Conservation (phyloP, 2,113 vertebrate species). For the Noctilio leporinus region DNA sequence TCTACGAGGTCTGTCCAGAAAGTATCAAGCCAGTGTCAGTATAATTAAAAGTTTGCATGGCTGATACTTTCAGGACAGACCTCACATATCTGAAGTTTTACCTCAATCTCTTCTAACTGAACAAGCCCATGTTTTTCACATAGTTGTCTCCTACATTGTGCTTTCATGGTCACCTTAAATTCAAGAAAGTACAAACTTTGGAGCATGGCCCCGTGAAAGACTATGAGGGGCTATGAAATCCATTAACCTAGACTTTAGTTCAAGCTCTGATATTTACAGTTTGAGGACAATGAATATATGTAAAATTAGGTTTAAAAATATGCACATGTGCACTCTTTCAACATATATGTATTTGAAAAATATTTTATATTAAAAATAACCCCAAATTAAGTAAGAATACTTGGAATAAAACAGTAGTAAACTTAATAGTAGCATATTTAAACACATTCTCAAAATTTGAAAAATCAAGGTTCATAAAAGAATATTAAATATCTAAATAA, state of each 20-base stretch:
- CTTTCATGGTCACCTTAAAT: neutral
- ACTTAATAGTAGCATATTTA: neutral
- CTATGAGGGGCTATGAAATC: neutral
- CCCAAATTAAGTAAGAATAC: neutral
- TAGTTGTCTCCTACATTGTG: neutral
- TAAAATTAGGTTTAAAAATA: neutral
- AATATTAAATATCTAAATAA: slow-evolving; percentile 4
- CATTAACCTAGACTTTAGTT: neutral
- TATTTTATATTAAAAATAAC: neutral
- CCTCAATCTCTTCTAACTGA: neutral
- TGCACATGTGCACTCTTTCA: neutral
- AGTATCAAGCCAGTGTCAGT: no score
- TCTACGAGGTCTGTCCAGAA: no score
- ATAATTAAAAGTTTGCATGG: no score
- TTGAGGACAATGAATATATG: neutral
- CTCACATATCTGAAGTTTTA: neutral
- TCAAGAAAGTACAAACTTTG: neutral
- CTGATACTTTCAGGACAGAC: no score
- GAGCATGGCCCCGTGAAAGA: neutral
- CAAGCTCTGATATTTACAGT: neutral
- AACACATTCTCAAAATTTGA: slow-evolving; percentile 9
- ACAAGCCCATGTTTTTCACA: neutral
- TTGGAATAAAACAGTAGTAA: neutral
- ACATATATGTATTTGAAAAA: neutral
- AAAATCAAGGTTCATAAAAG: neutral